These are phyloP conservation scores for Nomada ferruginata DNA, from an alignment of 2,888 invertebrate species.

Conservation along the genomic window DNA sequence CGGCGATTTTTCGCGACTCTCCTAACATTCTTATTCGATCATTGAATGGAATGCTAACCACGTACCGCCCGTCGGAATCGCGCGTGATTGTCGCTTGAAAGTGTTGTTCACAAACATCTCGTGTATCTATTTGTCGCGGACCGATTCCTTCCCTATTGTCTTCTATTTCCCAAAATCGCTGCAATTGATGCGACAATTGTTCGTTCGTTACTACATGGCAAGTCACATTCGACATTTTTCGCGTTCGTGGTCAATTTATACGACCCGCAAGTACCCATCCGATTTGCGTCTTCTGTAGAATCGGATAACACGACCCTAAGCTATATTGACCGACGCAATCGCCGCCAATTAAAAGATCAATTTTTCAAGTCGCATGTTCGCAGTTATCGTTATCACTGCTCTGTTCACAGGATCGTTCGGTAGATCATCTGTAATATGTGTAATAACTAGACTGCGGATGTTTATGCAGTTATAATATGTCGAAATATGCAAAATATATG, in stretches of 20 bases:
- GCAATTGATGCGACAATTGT: not conserved
- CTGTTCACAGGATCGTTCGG: too few relatives aligned
- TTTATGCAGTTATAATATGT: too few relatives aligned
- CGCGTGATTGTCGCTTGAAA: not conserved
- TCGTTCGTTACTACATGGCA: not conserved
- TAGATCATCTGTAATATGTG: too few relatives aligned
- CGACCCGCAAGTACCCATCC: not conserved
- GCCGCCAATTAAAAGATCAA: too few relatives aligned
- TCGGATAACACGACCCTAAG: not conserved
- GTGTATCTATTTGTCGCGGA: not conserved
- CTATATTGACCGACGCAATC: slow-evolving; percentile 17
- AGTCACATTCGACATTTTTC: not conserved
- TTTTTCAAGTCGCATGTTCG: too few relatives aligned
- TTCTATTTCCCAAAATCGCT: not conserved
- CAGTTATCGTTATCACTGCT: too few relatives aligned
- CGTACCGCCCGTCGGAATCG: not conserved
- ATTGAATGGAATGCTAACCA: not conserved
- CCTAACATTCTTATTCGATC: not conserved
- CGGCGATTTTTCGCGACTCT: not conserved
- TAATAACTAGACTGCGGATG: too few relatives aligned
- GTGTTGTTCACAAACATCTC: not conserved
- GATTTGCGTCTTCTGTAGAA: slow-evolving; percentile 10
- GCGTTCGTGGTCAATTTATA: too few relatives aligned
- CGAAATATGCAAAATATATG: too few relatives aligned
- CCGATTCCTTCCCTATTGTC: fast-evolving